Evolutionary conservation across 2,113 vertebrate genomes (phyloP).

Genomic region (Boulengeromyrus knoepffleri): DNA sequence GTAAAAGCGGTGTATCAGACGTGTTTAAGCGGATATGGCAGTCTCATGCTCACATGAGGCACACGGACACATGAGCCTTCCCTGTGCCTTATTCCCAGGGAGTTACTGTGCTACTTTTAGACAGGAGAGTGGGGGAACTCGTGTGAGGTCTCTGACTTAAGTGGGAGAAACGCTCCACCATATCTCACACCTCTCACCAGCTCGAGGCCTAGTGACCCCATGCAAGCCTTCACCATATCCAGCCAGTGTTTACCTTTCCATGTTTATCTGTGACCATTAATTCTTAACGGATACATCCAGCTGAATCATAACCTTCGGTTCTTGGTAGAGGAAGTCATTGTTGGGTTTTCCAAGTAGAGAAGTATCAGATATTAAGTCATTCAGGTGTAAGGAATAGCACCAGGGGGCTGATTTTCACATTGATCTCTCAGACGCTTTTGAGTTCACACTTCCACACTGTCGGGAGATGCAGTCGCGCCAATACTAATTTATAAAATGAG

Average conservation of each 20-base stretch:
- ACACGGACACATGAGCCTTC: not conserved
- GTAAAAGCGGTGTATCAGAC: not conserved
- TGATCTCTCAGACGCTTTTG: not conserved
- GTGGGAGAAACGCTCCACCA: not conserved
- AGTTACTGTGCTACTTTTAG: not conserved
- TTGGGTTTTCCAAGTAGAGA: not conserved
- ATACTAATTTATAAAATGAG: not conserved
- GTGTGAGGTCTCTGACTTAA: not conserved
- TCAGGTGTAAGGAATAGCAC: not conserved
- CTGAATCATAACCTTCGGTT: not conserved
- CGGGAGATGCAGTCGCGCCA: not conserved
- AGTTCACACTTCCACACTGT: not conserved
- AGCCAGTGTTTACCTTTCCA: not conserved
- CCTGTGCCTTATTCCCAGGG: not conserved
- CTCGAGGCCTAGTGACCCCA: not conserved
- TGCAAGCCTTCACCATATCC: not conserved
- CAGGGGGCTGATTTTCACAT: not conserved
- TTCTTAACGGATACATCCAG: not conserved
- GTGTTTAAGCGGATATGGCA: not conserved
- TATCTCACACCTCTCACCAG: not conserved
- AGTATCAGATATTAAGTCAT: not conserved
- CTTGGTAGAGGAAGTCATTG: not conserved
- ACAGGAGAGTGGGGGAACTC: not conserved
- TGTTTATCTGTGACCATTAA: not conserved
- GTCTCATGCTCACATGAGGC: constrained; percentile 4